phyloP scores from a whole-genome alignment of 30 jellyfish, hydroid and myxozoan species.

The Cassiopea xamachana region DNA sequence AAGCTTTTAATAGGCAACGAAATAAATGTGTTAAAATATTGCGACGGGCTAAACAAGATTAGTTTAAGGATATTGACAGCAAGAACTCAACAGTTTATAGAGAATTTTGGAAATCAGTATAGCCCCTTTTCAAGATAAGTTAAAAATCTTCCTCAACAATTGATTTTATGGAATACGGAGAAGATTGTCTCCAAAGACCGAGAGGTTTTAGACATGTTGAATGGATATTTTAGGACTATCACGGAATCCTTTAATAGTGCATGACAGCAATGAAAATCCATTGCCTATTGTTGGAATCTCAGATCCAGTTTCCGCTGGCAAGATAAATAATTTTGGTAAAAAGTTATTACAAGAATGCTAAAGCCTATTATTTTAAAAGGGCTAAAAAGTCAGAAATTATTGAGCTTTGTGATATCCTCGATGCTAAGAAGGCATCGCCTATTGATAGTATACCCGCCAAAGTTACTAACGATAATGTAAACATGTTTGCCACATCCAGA shows the following conservation, averaged over 20 bases:
- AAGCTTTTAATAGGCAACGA: too few relatives aligned
- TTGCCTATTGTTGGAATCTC: conserved; percentile 3
- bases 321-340: conserved; percentile 7
- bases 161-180: not conserved
- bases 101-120: conserved; percentile 11
- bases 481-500: not conserved
- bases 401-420: not conserved
- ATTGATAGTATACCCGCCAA: conserved; percentile 10
- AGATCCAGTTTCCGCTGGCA: conserved; percentile 31
- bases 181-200: conserved; percentile 23
- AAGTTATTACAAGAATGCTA: not conserved
- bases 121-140: conserved; percentile 18
- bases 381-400: not conserved
- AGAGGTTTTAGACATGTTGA: not conserved
- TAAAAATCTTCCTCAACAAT: conserved; percentile 6
- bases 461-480: not conserved
- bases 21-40: not conserved
- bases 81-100: not conserved
- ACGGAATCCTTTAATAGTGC: conserved; percentile 12
- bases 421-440: conserved; percentile 18
- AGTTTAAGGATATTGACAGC: conserved; percentile 9
- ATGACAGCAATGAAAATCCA: conserved; percentile 1
- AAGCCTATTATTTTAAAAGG: not conserved
- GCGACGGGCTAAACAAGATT: conserved; percentile 6
- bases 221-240: not conserved